These are phyloP conservation scores for Drosophila histrio DNA, from an alignment of 2,888 invertebrate species.

Conservation along the genomic window DNA sequence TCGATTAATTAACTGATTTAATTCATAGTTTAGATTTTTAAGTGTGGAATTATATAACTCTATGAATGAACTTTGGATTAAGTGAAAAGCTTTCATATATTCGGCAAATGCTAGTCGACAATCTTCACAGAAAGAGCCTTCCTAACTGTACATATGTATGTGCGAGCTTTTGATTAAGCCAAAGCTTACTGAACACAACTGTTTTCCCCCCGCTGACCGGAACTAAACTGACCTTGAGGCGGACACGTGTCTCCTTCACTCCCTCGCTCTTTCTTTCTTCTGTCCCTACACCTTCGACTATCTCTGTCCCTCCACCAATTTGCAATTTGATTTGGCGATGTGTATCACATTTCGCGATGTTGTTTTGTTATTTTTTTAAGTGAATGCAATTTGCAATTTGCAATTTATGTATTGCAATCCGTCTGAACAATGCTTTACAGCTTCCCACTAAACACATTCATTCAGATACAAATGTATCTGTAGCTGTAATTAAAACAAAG, in stretches of 20 bases:
- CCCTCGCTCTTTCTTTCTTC: not conserved
- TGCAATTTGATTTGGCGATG: conserved; percentile 66
- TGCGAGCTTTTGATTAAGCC: not conserved
- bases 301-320: conserved; percentile 30
- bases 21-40: no score
- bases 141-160: not conserved
- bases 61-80: no score
- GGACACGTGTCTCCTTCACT: not conserved
- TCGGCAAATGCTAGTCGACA: no score
- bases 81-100: no score
- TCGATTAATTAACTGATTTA: no score
- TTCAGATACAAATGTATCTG: not conserved
- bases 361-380: conserved; percentile 12
- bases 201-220: not conserved
- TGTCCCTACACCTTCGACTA: not conserved
- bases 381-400: conserved; percentile 49
- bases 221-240: not conserved
- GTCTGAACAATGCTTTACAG: conserved; percentile 47
- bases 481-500: not conserved
- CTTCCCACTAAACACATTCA: conserved; percentile 36
- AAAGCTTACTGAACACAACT: not conserved
- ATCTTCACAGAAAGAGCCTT: no score
- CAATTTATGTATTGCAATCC: conserved; percentile 55
- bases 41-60: no score
- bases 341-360: conserved; percentile 26